Percentiles rank a stretch among this genome's conserved stretches.
These are phyloP conservation scores for Vanessa tameamea DNA, from an alignment of 1,140 invertebrate genomes.

Conservation along the genomic window DNA sequence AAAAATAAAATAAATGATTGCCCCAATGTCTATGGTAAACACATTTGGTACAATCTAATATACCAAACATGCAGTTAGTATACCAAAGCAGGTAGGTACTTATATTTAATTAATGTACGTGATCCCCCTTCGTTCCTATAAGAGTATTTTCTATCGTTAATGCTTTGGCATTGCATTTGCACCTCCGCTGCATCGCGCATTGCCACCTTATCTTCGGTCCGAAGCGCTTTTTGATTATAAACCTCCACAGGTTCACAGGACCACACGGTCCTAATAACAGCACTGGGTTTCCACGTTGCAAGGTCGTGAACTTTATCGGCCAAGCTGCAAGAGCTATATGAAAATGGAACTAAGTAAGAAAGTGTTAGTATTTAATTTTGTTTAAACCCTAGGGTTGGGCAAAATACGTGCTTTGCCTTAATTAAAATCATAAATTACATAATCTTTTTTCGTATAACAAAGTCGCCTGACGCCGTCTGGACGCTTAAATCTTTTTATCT, in stretches of 20 bases:
- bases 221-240: not conserved
- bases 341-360: not conserved
- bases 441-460: no score
- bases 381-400: no score
- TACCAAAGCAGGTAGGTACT: no score
- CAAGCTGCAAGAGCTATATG: not conserved
- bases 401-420: no score
- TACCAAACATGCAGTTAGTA: no score
- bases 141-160: not conserved
- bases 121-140: not conserved
- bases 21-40: no score
- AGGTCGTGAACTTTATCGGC: not conserved
- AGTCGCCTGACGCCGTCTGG: no score
- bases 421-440: no score
- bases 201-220: constrained; percentile 2
- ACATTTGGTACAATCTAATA: no score
- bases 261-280: not conserved
- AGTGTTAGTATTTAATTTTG: no score
- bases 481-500: no score
- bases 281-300: constrained; percentile 1
- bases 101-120: not conserved
- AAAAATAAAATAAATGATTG: no score
- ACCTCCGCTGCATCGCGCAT: not conserved
- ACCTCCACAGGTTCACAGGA: not conserved
- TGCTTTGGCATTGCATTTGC: not conserved